These are phyloP conservation scores for Apostichopus californicus DNA, from an alignment of 35 echinoderm and acorn worm genomes.

Conservation along the genomic window DNA sequence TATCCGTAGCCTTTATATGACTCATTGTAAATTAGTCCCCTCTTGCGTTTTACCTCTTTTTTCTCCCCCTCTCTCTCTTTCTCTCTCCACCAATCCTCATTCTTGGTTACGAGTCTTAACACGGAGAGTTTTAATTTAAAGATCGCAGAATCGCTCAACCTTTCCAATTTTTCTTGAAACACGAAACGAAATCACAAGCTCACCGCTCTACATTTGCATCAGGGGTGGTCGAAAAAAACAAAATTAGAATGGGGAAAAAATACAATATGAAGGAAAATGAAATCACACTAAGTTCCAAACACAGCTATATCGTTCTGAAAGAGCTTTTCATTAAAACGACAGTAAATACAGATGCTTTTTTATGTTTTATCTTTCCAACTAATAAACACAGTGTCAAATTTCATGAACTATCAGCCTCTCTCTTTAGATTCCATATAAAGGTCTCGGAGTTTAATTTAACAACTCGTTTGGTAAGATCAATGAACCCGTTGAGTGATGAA, in stretches of 20 bases:
- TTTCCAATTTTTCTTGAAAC: not conserved
- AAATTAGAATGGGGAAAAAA: not conserved
- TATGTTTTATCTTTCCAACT: not conserved
- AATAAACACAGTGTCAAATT: not conserved
- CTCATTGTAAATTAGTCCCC: not conserved
- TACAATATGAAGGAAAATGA: not conserved
- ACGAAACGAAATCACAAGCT: not conserved
- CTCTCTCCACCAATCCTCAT: not conserved
- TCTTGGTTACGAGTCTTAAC: not conserved
- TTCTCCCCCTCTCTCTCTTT: not conserved
- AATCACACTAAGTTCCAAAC: not conserved
- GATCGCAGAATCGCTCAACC: not conserved
- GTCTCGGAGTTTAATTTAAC: too few relatives aligned
- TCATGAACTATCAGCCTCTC: not conserved
- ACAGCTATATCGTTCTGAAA: not conserved
- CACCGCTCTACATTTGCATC: not conserved
- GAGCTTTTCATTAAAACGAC: slow-evolving; percentile 2
- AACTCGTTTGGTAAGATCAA: not conserved
- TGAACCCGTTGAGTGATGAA: not conserved
- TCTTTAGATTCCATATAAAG: not conserved
- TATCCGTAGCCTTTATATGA: not conserved
- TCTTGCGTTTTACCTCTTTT: not conserved
- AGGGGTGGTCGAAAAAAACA: not conserved
- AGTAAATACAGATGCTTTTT: not conserved
- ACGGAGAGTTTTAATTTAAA: not conserved